Base-by-base conservation (phyloP, 2,797 vertebrate species). In the Microchirus variegatus region DNA sequence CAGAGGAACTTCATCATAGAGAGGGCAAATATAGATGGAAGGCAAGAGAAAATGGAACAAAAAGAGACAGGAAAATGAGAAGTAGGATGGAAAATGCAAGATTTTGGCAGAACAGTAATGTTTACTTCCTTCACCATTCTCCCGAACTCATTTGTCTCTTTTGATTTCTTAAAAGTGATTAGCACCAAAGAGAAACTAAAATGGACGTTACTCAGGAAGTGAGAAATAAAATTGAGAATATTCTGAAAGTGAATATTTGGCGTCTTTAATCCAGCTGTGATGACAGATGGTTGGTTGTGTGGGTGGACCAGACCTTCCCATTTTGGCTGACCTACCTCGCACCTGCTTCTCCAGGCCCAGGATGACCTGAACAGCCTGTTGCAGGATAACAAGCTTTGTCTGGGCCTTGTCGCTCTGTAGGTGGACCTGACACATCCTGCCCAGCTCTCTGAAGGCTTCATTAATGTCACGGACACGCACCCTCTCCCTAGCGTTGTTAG, bases 261-360 rank as follows among this genome's bases (percentile, higher is more conserved):
- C n/a, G 41, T 35, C 56, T 49, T 55, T 44, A 41, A 36, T 58
- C 50, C 38, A 58, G 65, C 44, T 65, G 3, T 53, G 60, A 47
- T 54, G 46, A 53, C 19, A 78, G 55, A 66, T 15, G 46, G 67
- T 63, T 68, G 71, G 53, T 40, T 53, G 57, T 66, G 66, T 69
- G 6, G 19, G 49, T 55, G 69, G 67, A 77, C 75, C 72, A 68
- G 72, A 77, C 54, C 57, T 59, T 70, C 68, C 31, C 63, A 64
- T 65, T 36, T 68, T 73, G 77, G 80, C 85, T 75, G 89, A 94
- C 96, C 94, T 99, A 99, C 98, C 98, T 99, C 97, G 96, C 95
- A 99, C 98, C 97, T 99, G 97, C 93, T 96, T 97, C 94, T 99
- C 96, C 93, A 99, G 95, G 91, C 95, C 95, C 92, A 98, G 92